Conservation (phyloP, 2,888 invertebrate species). For the Clitarchus hookeri region DNA sequence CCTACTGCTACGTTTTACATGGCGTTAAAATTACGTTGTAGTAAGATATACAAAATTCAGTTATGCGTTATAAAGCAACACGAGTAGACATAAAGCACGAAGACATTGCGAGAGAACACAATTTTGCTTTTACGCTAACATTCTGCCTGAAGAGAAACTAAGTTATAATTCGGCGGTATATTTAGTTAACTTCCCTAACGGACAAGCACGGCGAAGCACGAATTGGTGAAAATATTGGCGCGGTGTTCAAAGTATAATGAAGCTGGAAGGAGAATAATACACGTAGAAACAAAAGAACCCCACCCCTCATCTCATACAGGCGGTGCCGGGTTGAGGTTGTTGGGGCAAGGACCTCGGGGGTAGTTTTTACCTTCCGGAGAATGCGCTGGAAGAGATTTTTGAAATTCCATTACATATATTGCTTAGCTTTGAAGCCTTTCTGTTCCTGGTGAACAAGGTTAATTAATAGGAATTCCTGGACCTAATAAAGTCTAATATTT, state of each 20-base stretch:
- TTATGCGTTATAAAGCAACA: no score
- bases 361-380: background rate
- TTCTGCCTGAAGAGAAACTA: no score
- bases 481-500: conserved; percentile 41
- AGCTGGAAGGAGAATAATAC: background rate
- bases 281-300: background rate
- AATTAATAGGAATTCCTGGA: conserved; percentile 39
- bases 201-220: background rate
- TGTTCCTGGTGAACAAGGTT: conserved; percentile 31
- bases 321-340: background rate
- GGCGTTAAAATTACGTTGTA: no score
- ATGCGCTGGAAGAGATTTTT: conserved; percentile 11
- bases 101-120: no score
- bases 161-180: no score
- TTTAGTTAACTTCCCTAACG: no score
- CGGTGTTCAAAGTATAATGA: background rate
- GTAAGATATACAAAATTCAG: no score
- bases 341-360: background rate
- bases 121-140: no score
- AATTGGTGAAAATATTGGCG: background rate
- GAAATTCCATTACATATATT: conserved; percentile 25
- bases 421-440: conserved; percentile 18
- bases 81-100: no score
- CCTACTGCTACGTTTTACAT: no score
- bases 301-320: background rate